Evolutionary conservation across 2,888 invertebrate genomes (phyloP).

Genomic region (Lepetodrilus schrolli): DNA sequence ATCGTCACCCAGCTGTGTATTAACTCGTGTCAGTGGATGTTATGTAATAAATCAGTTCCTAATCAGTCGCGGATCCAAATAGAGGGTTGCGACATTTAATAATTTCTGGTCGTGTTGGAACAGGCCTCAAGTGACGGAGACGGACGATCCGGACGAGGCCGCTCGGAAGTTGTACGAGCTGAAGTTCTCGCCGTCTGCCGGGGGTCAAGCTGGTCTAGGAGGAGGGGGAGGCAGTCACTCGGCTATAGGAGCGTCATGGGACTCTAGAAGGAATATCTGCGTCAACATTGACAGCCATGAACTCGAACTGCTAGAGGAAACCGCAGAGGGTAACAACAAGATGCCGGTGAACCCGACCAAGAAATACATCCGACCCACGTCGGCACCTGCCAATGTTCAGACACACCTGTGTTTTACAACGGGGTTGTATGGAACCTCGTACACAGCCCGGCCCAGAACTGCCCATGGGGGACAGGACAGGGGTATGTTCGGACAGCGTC

Average conservation of each 20-base stretch:
- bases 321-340: background rate
- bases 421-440: constrained; percentile 65
- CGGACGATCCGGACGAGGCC: background rate
- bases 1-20: too few species aligned
- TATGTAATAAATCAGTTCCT: background rate
- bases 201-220: too few species aligned
- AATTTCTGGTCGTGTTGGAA: background rate
- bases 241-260: background rate
- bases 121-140: background rate
- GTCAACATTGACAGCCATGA: too few species aligned
- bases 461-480: constrained; percentile 47
- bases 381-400: constrained; percentile 72
- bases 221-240: too few species aligned
- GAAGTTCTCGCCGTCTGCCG: too few species aligned
- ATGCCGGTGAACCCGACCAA: background rate
- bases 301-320: too few species aligned
- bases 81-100: too few species aligned
- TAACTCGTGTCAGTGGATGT: background rate
- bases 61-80: too few species aligned
- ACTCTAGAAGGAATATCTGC: too few species aligned
- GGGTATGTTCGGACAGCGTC: constrained; percentile 46
- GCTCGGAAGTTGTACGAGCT: constrained; percentile 9
- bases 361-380: constrained; percentile 68
- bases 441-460: constrained; percentile 63
- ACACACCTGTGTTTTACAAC: constrained; percentile 68